Evolutionary conservation across 2,113 vertebrate species (phyloP), one percentile per base, ranked within the genome.

Genomic region (Anarhynchus alexandrinus): DNA sequence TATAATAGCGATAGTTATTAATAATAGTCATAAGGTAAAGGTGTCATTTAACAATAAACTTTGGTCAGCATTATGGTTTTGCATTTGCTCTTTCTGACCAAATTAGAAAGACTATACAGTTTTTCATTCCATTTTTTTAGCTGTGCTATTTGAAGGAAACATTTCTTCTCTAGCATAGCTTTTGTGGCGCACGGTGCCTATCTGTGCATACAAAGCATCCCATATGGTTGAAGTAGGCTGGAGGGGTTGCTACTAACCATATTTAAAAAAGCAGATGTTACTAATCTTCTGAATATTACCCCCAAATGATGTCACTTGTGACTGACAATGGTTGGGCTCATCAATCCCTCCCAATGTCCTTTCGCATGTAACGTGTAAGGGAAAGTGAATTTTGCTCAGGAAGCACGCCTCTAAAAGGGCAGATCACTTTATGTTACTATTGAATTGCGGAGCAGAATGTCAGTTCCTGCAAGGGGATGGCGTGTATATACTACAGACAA

Each of bases 251-350:
- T 94, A 96, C 90, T 91, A 97, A 97, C 97, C 90, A 54, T 96
- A 96, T 97, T 97, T 98, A 0, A 88, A 96, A 97, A 98, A 98
- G 94, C 98, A 98, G 98, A 98, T 98, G 98, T 97, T 98, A 95
- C 97, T 97, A 94, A 97, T 98, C 97, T 98, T 98, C 95, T 93
- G 94, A 96, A 93, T 91, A 87, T 96, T 96, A 88, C 85, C 89
- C 90, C 85, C 89, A 97, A 97, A 97, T 96, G 84, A 97, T 97
- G 96, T 96, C 97, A 93, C 90, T 97, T 92, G 82, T 96, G 93
- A 94, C 96, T 98, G 97, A 96, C 96, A 97, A 73, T 2, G 8
- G 84, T 91, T 93, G 83, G 83, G 83, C 47, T 97, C 94, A 96
- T 96, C 65, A 42, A 83, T 96, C 80, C 90, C 71, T 95, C 95